A percentile compares a stretch with the other conserved stretches of the same genome.
phyloP scores from a whole-genome alignment of 2,797 vertebrate species.

The Eulemur coronatus region DNA sequence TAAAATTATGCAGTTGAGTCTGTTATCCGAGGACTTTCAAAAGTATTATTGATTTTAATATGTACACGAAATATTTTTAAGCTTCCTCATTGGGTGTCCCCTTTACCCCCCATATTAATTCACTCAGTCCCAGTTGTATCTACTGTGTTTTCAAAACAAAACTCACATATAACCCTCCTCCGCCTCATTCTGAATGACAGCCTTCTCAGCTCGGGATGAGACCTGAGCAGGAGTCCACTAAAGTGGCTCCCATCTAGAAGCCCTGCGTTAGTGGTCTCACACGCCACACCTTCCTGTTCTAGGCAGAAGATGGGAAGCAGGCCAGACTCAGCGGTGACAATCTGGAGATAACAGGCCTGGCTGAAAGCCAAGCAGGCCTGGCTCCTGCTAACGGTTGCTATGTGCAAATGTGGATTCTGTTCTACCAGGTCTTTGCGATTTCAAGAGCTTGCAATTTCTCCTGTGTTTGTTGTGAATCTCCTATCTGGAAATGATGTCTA shows the following conservation, averaged over 20 bases:
- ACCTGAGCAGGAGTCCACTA: not conserved
- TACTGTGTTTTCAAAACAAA: not conserved
- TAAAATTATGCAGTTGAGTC: not conserved
- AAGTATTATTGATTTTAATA: not conserved
- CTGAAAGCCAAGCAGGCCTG: accelerated
- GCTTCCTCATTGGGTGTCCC: not conserved
- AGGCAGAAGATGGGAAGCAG: not conserved
- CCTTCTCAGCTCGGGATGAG: not conserved
- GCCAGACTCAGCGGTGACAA: accelerated
- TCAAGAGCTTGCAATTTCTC: not conserved
- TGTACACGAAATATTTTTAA: not conserved
- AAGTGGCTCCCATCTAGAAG: not conserved
- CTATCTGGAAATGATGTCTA: not conserved
- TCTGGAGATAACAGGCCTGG: accelerated
- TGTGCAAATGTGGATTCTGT: not conserved
- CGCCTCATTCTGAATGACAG: not conserved
- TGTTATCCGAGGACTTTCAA: not conserved
- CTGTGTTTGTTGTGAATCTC: not conserved
- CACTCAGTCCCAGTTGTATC: not conserved
- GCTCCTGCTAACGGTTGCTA: accelerated
- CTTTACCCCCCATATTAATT: not conserved
- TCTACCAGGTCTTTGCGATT: not conserved
- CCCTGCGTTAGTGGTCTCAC: not conserved
- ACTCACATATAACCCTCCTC: not conserved
- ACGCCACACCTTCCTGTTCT: too few species aligned